Base-by-base conservation (phyloP, 2,888 invertebrate genomes). In the Hyposoter didymator region DNA sequence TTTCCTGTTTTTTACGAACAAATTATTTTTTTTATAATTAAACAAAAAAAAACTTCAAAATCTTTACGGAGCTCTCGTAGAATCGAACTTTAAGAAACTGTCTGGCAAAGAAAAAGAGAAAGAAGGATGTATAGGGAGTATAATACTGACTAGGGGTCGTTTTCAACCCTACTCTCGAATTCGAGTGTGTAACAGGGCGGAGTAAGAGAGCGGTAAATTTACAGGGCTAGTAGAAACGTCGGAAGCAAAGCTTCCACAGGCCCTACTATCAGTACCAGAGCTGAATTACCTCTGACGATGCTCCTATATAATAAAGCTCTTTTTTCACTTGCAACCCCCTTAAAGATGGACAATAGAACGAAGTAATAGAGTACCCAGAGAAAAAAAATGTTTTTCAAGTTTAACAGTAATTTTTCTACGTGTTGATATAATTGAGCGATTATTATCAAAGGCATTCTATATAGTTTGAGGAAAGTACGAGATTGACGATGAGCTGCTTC, bases 191-290 rank as follows among this genome's bases (percentile, higher is more conserved):
- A 86, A 78, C 52, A 55, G 82, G 70, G 82, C 82, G 83, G 80
- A 67, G 85, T 72, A 85, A 74, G 82, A 82, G 66, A 84, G 80
- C 86, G 84, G 88, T 86, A 84, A 87, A 87, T 87, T 87, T 87
- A 59, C 85, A 78, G 74, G 59, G 82, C 82, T 86, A 87, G 88
- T 88, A 80, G 86, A 86, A 86, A 87, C 80, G 87, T 87, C 86
- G 87, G 78, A 84, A 85, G 85, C 86, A 86, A 87, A 72, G 55
- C 81, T 87, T 74, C 82, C 55, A 47, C 69, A 43, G 69, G 55
- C 66, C 28, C 64, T 52, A 52, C 69, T 19, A 81, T 55, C 70
- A 82, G 79, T 83, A 84, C 69, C 84, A 74, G 67, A 67, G 67
- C 62, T 67, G 22, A 47, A 81, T 52, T 74, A 66, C 39, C 78